Base-by-base conservation (phyloP, 2,797 vertebrate genomes). In the Mycteria americana region DNA sequence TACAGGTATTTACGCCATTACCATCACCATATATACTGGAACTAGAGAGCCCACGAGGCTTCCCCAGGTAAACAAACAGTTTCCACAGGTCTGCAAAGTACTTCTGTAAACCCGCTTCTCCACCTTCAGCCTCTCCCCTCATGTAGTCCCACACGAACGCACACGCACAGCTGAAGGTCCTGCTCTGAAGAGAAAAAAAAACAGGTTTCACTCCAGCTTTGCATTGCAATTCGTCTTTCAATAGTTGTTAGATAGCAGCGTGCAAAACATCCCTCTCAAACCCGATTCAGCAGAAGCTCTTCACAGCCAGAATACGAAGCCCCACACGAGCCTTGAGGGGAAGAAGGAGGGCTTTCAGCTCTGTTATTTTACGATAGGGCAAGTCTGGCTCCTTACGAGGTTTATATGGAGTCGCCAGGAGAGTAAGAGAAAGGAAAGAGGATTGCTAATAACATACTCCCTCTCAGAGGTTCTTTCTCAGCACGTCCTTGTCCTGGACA, bases 141-240 rank as follows among this genome's bases (percentile, higher is more conserved):
- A 0, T 1, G 1, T 8, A 41, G 18, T 62, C 50, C 30, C 10
- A 35, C 4, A 5, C 1, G 14, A 60, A 59, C 1, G 1, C 56
- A 39, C 2, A 7, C 1, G 11, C 64, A n/a, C 6, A 80, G 19
- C 48, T 48, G 8, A 87, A 23, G 30, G 27, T 28, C 33, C 50
- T 43, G 63, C 43, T 54, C 54, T 14, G 70, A 79, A 6, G 0
- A 48, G 35, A 5, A 25, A 7, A 48, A 27, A 27, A n/a, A 8
- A 9, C 22, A 27, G 13, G 16, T 77, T 95, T 89, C 67, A 31
- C 17, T 92, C 64, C 39, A 77, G 51, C 41, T 82, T 77, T 57
- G 25, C 63, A n/a, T 13, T 68, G 60, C 18, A 64, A 60, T 76
- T 85, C 1, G 0, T 64, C 37, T 95, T 87, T 64, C 68, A 31